Conservation (phyloP, 1,140 invertebrate species). For the Pemphigus obesinymphae region DNA sequence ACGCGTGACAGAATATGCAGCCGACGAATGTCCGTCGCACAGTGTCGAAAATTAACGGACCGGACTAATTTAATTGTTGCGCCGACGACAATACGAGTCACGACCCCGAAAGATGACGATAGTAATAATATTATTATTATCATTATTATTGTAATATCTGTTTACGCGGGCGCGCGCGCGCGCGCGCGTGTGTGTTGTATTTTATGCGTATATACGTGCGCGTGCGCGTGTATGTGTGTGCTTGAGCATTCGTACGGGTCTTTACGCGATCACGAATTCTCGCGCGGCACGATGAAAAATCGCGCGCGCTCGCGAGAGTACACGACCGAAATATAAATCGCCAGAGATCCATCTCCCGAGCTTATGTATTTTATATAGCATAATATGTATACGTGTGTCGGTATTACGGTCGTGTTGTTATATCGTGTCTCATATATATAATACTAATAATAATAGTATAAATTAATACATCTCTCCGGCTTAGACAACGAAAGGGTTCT, state of each 20-base stretch:
- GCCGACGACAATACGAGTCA: background rate
- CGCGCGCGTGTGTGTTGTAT: background rate
- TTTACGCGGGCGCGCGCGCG: background rate
- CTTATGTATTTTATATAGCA: no score
- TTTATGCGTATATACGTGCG: background rate
- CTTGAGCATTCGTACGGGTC: background rate
- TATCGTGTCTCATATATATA: background rate
- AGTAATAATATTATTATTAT: background rate
- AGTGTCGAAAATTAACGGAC: slow-evolving; percentile 21
- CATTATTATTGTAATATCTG: background rate
- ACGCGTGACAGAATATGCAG: background rate
- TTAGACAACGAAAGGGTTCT: no score
- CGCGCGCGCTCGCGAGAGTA: background rate
- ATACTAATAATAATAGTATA: no score
- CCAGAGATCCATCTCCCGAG: no score
- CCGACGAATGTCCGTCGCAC: background rate
- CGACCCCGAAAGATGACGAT: background rate
- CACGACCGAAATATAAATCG: slow-evolving; percentile 25
- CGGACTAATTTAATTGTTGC: slow-evolving; percentile 21
- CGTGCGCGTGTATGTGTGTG: background rate
- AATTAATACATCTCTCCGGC: no score
- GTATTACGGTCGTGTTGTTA: background rate
- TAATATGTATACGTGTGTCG: no score
- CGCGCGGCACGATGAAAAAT: background rate
- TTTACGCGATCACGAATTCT: slow-evolving; percentile 16